Evolutionary conservation across 2,797 vertebrate species (phyloP).

Genomic region (Malacoraja senta): DNA sequence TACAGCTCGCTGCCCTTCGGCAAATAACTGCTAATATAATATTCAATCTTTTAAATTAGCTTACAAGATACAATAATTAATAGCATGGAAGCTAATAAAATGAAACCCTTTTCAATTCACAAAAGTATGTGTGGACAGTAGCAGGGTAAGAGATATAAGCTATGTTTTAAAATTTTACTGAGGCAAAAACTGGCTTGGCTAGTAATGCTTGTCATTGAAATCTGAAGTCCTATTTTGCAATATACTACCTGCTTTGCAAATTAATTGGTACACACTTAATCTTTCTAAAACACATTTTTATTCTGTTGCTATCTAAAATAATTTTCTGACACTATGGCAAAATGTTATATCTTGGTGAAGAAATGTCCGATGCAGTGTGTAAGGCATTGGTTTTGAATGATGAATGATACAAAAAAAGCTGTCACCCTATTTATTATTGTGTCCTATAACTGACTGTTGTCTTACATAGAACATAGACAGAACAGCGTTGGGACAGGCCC

Average conservation of each 20-base stretch:
- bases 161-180: not conserved
- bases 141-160: not conserved
- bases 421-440: too few species aligned
- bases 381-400: too few species aligned
- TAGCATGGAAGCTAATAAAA: not conserved
- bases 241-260: not conserved
- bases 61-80: not conserved
- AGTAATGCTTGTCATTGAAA: not conserved
- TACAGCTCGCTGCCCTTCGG: not conserved
- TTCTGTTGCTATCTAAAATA: not conserved
- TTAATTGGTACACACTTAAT: not conserved
- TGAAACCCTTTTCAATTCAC: not conserved
- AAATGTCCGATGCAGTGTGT: not conserved
- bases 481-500: too few species aligned
- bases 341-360: not conserved
- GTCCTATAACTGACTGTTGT: too few species aligned
- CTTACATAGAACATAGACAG: too few species aligned
- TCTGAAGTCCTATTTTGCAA: not conserved
- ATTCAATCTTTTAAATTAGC: not conserved
- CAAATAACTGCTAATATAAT: conserved; percentile 17
- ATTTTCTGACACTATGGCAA: not conserved
- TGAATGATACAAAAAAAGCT: too few species aligned
- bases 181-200: not conserved
- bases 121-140: not conserved
- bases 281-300: not conserved